Evolutionary conservation across 1,140 invertebrate species (phyloP).

Genomic region (Formica selysi): DNA sequence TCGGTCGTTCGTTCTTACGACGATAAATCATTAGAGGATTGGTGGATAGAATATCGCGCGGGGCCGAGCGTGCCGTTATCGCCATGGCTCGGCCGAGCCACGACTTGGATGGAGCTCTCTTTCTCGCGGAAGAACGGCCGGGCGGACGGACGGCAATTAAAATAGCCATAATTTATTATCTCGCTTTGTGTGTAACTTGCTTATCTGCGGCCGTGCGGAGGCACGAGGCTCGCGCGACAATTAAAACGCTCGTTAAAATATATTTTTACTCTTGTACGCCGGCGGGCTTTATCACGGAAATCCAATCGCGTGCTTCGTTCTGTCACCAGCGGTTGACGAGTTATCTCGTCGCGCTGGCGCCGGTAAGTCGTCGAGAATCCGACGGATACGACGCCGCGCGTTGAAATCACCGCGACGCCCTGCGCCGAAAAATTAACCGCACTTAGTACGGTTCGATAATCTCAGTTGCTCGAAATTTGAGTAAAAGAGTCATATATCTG

Average conservation of each 20-base stretch:
- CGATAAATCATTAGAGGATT: constrained; percentile 75
- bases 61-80: constrained; percentile 67
- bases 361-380: constrained; percentile 73
- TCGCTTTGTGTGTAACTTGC: constrained; percentile 69
- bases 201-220: constrained; percentile 48
- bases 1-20: constrained; percentile 40
- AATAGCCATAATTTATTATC: constrained; percentile 77
- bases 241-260: constrained; percentile 66
- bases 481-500: background rate
- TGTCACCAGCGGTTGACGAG: constrained; percentile 43
- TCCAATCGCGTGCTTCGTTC: constrained; percentile 29
- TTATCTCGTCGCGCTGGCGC: constrained; percentile 55
- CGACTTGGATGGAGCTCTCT: constrained; percentile 37
- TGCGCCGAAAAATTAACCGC: constrained; percentile 18
- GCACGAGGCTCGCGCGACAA: constrained; percentile 55
- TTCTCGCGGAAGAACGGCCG: constrained; percentile 66
- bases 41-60: constrained; percentile 71
- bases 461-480: background rate
- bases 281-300: constrained; percentile 35
- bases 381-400: constrained; percentile 81
- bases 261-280: background rate
- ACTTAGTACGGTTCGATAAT: background rate
- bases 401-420: constrained; percentile 80
- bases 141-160: constrained; percentile 70
- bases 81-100: constrained; percentile 37